phyloP scores from a whole-genome alignment of 2,113 vertebrate species.

The Anseranas semipalmata region DNA sequence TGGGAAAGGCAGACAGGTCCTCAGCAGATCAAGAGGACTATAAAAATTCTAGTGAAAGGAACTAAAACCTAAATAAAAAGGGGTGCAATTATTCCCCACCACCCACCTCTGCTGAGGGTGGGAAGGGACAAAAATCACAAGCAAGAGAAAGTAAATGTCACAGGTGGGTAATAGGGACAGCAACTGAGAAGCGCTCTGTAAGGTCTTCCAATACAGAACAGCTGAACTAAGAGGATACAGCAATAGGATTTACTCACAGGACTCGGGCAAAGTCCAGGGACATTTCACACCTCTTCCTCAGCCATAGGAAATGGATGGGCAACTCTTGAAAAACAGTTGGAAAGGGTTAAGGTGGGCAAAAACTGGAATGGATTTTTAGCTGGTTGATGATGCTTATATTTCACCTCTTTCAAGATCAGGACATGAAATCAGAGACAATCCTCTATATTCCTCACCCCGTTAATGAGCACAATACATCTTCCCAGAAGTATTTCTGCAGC shows the following conservation, averaged over 20 bases:
- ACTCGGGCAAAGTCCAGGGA: not conserved
- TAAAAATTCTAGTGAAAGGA: conserved; percentile 37
- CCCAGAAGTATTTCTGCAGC: not conserved
- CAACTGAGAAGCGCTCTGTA: not conserved
- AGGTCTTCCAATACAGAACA: not conserved
- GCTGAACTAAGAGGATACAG: not conserved
- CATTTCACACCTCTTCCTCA: not conserved
- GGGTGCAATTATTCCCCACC: conserved; percentile 24
- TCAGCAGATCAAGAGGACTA: conserved; percentile 42
- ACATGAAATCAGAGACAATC: not conserved
- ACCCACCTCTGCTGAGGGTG: conserved; percentile 14
- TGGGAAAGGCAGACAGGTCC: conserved; percentile 31
- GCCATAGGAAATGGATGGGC: not conserved
- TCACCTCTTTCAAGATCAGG: not conserved
- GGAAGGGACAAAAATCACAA: conserved; percentile 38
- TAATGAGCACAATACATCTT: not conserved
- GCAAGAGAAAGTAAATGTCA: conserved; percentile 18
- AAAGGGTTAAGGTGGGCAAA: not conserved
- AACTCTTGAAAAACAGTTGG: not conserved
- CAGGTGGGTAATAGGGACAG: not conserved
- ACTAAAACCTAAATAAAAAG: conserved; percentile 30
- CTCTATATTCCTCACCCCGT: not conserved
- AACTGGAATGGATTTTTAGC: not conserved
- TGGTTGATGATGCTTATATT: not conserved
- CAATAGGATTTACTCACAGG: not conserved